Base-by-base conservation (phyloP, 2,888 invertebrate species). In the Agrotis ipsilon region DNA sequence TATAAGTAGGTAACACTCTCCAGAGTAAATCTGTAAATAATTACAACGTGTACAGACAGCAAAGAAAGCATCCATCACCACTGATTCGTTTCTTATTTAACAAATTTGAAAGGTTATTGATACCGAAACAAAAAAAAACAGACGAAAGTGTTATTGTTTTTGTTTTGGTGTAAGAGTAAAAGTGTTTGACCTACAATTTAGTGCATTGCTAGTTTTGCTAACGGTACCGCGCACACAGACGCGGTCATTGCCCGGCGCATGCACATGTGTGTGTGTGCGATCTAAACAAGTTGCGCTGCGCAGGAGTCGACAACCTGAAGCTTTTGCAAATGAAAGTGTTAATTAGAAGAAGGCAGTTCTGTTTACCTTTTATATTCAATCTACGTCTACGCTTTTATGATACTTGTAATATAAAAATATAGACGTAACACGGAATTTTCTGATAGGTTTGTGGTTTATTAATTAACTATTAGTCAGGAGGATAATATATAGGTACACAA, bases 211-310 rank as follows among this genome's bases (percentile, higher is more conserved):
- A 68, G 71, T 86, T 87, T 80, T 94, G 93, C 92, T 94, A 95
- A 94, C 95, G 93, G 95, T 95, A 94, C 92, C 68, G 61, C 87
- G 85, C 93, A 90, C 91, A 92, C 93, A 86, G 80, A 75, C 63
- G 81, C 84, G 82, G 85, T 86, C 87, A 87, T 78, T 79, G 90
- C 81, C 86, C 90, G 83, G 71, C 27, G 60, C 57, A 46, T 54
- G 71, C 80, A 75, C 82, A 77, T 81, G 84, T 82, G 77, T 81
- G 84, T 85, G 86, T 82, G 83, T 77, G 77, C 72, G 82, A 81
- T 78, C 83, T 70, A 79, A 84, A 84, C 86, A 70, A 62, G 75
- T 81, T 59, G 77, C 21, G 72, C 49, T 73, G 88, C 86, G 90
- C 93, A 92, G 91, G 90, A 87, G 92, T 92, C 66, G 75, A 51